Evolutionary conservation across 1,140 invertebrate genomes (phyloP).

Genomic region (Melipona quadrifasciata): DNA sequence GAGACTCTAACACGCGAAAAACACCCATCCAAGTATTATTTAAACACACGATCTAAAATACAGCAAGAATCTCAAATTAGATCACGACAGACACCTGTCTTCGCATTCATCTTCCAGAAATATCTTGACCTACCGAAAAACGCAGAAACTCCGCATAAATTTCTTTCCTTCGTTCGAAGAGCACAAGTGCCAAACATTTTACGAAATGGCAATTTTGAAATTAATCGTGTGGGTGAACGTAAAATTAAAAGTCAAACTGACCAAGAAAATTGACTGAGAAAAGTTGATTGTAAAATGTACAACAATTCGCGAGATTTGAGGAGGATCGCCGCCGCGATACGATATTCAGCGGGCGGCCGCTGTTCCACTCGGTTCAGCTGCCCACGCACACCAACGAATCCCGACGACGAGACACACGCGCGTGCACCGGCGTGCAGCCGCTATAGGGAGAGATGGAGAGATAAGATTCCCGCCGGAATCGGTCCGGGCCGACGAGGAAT

Average conservation of each 20-base stretch:
- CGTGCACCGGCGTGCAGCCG: constrained; percentile 9
- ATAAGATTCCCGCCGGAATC: constrained; percentile 67
- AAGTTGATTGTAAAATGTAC: no score
- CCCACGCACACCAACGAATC: constrained; percentile 21
- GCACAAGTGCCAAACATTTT: no score
- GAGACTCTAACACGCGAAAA: background rate
- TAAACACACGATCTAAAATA: background rate
- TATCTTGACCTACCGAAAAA: background rate
- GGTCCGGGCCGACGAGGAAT: constrained; percentile 55
- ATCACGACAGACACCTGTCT: background rate
- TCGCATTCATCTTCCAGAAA: background rate
- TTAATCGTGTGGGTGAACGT: no score
- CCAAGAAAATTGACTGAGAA: no score
- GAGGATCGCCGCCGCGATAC: constrained; percentile 1
- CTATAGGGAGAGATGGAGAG: constrained; percentile 72
- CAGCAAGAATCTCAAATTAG: background rate
- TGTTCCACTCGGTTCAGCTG: constrained; percentile 55
- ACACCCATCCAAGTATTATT: background rate
- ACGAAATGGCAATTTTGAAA: no score
- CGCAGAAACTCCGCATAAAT: background rate
- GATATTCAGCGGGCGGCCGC: constrained; percentile 31
- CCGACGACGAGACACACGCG: background rate
- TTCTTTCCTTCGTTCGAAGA: background rate
- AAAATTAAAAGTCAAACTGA: no score
- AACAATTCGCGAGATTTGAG: background rate